phyloP scores from a whole-genome alignment of 2,888 invertebrate species.

The Aporophyla nigra region DNA sequence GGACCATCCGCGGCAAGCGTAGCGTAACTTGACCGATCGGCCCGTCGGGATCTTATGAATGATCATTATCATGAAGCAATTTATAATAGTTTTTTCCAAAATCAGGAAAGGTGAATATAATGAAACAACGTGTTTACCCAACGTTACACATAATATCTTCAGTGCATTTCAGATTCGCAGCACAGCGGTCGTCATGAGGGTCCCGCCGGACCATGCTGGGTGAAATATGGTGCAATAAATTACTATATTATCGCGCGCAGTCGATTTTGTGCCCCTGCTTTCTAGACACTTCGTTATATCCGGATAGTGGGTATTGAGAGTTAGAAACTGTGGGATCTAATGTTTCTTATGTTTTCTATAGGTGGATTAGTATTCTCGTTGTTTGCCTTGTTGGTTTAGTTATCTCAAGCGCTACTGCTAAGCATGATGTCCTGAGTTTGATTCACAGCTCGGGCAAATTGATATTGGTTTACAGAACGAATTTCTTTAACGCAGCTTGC shows the following conservation, averaged over 20 bases:
- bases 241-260: conserved; percentile 79
- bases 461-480: too few species aligned
- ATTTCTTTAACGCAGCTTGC: too few species aligned
- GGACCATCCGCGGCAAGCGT: too few species aligned
- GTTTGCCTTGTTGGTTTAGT: not conserved
- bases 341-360: conserved; percentile 12
- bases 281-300: conserved; percentile 54
- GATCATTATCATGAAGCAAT: too few species aligned
- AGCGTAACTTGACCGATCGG: too few species aligned
- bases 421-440: too few species aligned
- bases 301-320: conserved; percentile 33
- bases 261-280: conserved; percentile 71
- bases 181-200: conserved; percentile 75
- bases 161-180: conserved; percentile 56
- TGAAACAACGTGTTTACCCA: conserved; percentile 33
- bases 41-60: too few species aligned
- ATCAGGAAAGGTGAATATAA: not conserved
- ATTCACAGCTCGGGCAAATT: too few species aligned
- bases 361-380: not conserved
- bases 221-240: conserved; percentile 84
- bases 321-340: conserved; percentile 31
- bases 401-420: too few species aligned
- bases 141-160: conserved; percentile 38
- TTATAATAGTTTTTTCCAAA: not conserved
- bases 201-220: conserved; percentile 73